These are phyloP conservation scores for Ganaspis brasiliensis DNA, from an alignment of 2,888 invertebrate species.

Conservation along the genomic window DNA sequence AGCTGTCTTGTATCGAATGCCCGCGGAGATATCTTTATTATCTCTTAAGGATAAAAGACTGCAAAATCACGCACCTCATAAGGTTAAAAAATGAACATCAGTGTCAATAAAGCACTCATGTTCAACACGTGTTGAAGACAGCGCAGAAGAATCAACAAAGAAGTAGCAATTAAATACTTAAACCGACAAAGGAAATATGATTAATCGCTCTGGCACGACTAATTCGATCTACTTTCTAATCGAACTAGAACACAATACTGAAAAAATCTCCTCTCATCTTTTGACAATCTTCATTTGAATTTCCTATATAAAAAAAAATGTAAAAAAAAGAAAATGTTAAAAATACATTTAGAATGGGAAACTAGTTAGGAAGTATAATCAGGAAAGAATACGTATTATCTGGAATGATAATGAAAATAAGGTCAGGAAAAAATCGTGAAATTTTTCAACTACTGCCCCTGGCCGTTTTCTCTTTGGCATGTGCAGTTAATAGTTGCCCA, in stretches of 20 bases:
- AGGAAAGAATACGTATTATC: background rate
- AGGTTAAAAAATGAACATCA: slow-evolving; percentile 28
- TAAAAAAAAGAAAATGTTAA: background rate
- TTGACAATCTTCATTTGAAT: background rate
- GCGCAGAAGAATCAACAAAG: slow-evolving; percentile 7
- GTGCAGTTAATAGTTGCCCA: slow-evolving; percentile 23
- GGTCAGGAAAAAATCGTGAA: slow-evolving; percentile 27
- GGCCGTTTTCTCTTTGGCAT: slow-evolving; percentile 35
- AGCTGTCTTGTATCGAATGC: background rate
- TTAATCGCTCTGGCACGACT: slow-evolving; percentile 1
- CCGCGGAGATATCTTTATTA: slow-evolving; percentile 13
- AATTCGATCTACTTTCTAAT: slow-evolving; percentile 39
- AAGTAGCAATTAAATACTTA: slow-evolving; percentile 2
- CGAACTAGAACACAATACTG: slow-evolving; percentile 15
- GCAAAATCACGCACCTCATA: slow-evolving; percentile 16
- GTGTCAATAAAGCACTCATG: slow-evolving; percentile 35
- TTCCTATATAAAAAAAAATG: background rate
- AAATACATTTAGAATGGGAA: background rate
- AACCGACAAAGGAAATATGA: slow-evolving; percentile 25
- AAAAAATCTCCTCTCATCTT: background rate
- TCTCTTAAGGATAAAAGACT: slow-evolving; percentile 22
- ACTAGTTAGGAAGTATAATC: background rate
- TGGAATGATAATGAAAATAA: slow-evolving; percentile 22
- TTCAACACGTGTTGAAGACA: slow-evolving; percentile 29
- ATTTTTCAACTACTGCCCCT: slow-evolving; percentile 44